Percentiles rank a stretch among this genome's conserved stretches.
Conservation (phyloP, 2,888 invertebrate genomes). For the Hedya salicella region DNA sequence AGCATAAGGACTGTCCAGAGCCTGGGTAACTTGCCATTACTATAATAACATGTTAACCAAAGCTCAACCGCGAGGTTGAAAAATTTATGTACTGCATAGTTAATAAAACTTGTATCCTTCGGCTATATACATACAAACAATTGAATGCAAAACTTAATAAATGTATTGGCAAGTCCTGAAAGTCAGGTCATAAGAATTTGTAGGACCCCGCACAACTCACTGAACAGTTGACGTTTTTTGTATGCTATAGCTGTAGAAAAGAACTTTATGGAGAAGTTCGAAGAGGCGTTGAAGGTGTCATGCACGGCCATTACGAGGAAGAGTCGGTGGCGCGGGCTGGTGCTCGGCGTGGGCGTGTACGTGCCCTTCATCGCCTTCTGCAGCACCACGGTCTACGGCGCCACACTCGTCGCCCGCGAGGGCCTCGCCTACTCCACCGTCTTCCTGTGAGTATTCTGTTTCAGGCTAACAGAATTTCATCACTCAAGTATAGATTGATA, state of each 20-base stretch:
- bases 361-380: conserved; percentile 86
- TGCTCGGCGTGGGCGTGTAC: conserved; percentile 85
- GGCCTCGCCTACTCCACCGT: conserved; percentile 81
- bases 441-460: conserved; percentile 75
- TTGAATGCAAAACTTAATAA: too few species aligned
- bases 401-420: conserved; percentile 81
- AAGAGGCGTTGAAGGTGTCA: conserved; percentile 66
- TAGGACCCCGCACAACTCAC: too few species aligned
- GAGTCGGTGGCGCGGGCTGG: conserved; percentile 83
- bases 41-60: not conserved
- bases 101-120: too few species aligned
- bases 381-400: conserved; percentile 85
- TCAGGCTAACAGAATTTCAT: not conserved
- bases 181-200: too few species aligned
- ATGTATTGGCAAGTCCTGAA: too few species aligned
- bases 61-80: too few species aligned
- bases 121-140: too few species aligned
- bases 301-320: conserved; percentile 71
- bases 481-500: not conserved
- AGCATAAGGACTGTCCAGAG: conserved; percentile 83
- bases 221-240: too few species aligned
- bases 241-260: conserved; percentile 66
- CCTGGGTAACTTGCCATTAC: conserved; percentile 60
- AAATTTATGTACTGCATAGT: too few species aligned
- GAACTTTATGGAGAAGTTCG: conserved; percentile 72